phyloP scores from a whole-genome alignment of 2,888 invertebrate genomes.

The Cheilosia vulpina region DNA sequence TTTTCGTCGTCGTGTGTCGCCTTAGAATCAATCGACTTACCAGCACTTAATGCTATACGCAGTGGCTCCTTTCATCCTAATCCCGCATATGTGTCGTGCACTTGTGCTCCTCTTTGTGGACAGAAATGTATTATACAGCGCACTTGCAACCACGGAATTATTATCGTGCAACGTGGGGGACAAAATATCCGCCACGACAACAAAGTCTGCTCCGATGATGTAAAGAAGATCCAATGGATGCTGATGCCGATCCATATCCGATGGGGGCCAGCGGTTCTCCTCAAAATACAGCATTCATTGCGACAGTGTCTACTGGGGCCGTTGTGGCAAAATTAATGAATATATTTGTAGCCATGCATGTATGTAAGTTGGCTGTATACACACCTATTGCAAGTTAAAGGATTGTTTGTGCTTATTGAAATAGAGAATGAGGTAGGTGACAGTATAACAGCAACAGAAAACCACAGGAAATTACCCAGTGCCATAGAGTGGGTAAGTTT shows the following conservation, averaged over 20 bases:
- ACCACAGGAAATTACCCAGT: background rate
- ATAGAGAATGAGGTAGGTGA: background rate
- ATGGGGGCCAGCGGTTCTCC: slow-evolving; percentile 21
- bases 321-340: slow-evolving; percentile 31
- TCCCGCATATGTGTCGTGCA: background rate
- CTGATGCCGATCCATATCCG: background rate
- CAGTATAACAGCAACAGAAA: background rate
- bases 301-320: background rate
- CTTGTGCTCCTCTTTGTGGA: background rate
- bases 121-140: background rate
- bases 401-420: background rate
- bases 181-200: slow-evolving; percentile 7
- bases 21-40: slow-evolving; percentile 7
- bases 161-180: slow-evolving; percentile 3
- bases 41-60: slow-evolving; percentile 6
- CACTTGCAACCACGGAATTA: slow-evolving; percentile 38
- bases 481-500: background rate
- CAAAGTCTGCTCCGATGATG: slow-evolving; percentile 5
- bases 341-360: background rate
- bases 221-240: slow-evolving; percentile 4
- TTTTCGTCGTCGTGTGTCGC: slow-evolving; percentile 23
- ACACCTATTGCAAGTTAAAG: background rate
- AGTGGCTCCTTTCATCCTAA: slow-evolving; percentile 26
- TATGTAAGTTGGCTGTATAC: background rate
- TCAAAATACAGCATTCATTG: slow-evolving; percentile 11